phyloP scores from a whole-genome alignment of 1,140 invertebrate species.

The Pygmarrhopalites habei region DNA sequence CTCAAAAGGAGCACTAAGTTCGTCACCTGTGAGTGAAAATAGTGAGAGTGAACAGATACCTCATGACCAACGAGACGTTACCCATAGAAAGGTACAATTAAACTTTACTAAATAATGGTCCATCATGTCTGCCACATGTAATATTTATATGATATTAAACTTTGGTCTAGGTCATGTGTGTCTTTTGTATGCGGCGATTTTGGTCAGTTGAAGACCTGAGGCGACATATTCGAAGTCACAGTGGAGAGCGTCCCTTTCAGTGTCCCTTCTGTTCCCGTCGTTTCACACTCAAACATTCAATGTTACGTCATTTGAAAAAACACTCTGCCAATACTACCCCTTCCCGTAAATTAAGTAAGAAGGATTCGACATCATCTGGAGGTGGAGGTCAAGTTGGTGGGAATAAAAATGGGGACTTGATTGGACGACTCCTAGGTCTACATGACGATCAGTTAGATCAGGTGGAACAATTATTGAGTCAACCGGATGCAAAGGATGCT shows the following conservation, averaged over 20 bases:
- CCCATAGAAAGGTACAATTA: conserved; percentile 33
- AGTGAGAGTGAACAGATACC: conserved; percentile 26
- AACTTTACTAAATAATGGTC: conserved; percentile 5
- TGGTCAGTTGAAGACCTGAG: conserved; percentile 88
- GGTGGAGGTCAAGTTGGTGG: conserved; percentile 43
- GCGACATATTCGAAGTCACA: conserved; percentile 83
- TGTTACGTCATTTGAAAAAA: conserved; percentile 83
- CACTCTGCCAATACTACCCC: conserved; percentile 45
- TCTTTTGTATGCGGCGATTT: conserved; percentile 83
- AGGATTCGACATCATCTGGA: background rate
- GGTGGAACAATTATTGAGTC: conserved; percentile 73
- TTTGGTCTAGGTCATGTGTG: conserved; percentile 65
- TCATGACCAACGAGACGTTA: conserved; percentile 25
- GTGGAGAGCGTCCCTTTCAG: conserved; percentile 69
- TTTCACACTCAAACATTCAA: conserved; percentile 88
- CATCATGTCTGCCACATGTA: too few species aligned
- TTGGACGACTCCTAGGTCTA: conserved; percentile 81
- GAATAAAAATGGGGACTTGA: conserved; percentile 59
- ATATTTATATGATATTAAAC: too few species aligned
- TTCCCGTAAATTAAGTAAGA: background rate
- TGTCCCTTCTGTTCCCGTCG: conserved; percentile 62
- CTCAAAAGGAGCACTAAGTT: conserved; percentile 62
- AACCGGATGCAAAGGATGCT: conserved; percentile 70
- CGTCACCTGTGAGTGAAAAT: conserved; percentile 32
- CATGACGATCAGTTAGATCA: conserved; percentile 73